These are phyloP conservation scores for Xenopus borealis DNA, from an alignment of 2,113 vertebrate genomes.

Conservation along the genomic window DNA sequence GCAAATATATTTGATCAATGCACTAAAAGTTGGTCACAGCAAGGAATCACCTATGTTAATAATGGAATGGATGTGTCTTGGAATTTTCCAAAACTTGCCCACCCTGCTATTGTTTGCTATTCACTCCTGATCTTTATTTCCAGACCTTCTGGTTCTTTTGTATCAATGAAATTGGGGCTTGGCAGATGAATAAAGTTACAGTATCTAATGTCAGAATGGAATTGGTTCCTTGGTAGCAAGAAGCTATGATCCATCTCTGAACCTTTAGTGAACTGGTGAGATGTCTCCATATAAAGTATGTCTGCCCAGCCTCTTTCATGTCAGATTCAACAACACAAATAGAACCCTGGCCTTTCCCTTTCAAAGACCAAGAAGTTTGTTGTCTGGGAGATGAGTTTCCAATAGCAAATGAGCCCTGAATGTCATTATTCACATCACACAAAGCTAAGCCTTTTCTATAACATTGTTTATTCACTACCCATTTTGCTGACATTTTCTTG, in stretches of 20 bases:
- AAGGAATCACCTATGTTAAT: too few relatives aligned
- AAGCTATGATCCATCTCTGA: slow-evolving; percentile 13
- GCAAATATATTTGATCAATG: too few relatives aligned
- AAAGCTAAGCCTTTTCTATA: neutral
- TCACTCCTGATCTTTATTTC: neutral
- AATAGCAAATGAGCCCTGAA: neutral
- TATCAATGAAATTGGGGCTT: slow-evolving; percentile 7
- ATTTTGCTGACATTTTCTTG: slow-evolving; percentile 12
- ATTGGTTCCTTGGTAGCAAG: neutral
- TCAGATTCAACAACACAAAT: slow-evolving; percentile 1
- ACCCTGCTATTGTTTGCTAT: too few relatives aligned
- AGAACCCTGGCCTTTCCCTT: neutral
- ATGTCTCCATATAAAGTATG: slow-evolving; percentile 31
- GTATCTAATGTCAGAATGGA: slow-evolving; percentile 9
- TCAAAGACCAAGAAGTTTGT: slow-evolving; percentile 21
- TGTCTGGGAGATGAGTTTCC: slow-evolving; percentile 13
- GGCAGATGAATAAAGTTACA: slow-evolving; percentile 24
- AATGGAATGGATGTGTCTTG: too few relatives aligned
- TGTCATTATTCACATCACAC: slow-evolving; percentile 27
- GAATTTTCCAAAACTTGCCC: too few relatives aligned
- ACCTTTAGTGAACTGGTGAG: slow-evolving; percentile 22
- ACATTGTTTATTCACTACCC: slow-evolving; percentile 11
- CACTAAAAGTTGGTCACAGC: too few relatives aligned
- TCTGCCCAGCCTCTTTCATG: slow-evolving; percentile 17
- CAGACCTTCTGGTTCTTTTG: neutral